Evolutionary conservation across 2,113 vertebrate genomes (phyloP).

Genomic region (Petromus typicus): DNA sequence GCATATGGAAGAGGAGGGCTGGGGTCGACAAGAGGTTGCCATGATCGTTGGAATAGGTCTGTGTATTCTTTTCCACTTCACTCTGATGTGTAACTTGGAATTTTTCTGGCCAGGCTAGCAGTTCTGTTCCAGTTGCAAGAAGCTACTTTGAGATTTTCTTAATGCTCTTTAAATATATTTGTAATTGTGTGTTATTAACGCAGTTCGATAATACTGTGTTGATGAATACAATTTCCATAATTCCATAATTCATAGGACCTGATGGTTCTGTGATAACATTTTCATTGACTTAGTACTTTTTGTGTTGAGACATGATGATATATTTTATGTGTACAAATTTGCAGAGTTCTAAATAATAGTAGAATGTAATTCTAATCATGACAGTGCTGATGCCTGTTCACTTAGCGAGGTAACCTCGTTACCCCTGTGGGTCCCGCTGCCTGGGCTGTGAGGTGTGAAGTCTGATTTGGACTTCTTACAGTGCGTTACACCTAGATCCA

Average conservation of each 20-base stretch:
- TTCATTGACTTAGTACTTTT: not conserved
- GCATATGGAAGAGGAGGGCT: not conserved
- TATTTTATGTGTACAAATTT: not conserved
- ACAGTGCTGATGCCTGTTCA: too few species aligned
- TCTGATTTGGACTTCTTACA: not conserved
- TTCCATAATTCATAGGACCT: not conserved
- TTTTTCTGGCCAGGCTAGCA: not conserved
- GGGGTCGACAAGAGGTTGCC: not conserved
- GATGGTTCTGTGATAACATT: not conserved
- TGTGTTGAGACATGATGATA: not conserved
- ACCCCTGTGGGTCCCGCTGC: not conserved
- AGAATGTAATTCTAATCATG: not conserved
- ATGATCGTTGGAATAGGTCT: not conserved
- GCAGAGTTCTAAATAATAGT: not conserved
- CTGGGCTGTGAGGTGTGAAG: not conserved
- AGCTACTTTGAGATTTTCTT: not conserved
- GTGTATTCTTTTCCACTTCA: not conserved
- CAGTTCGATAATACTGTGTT: not conserved
- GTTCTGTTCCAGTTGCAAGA: not conserved
- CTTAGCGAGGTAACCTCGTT: too few species aligned
- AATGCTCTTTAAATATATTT: not conserved
- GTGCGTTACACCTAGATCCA: not conserved
- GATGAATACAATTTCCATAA: not conserved
- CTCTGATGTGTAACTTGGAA: slow-evolving; percentile 35
- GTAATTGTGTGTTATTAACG: not conserved